Evolutionary conservation across 2,888 invertebrate species (phyloP), one percentile per base, ranked within the genome.

Genomic region (Chrysina gloriosa): DNA sequence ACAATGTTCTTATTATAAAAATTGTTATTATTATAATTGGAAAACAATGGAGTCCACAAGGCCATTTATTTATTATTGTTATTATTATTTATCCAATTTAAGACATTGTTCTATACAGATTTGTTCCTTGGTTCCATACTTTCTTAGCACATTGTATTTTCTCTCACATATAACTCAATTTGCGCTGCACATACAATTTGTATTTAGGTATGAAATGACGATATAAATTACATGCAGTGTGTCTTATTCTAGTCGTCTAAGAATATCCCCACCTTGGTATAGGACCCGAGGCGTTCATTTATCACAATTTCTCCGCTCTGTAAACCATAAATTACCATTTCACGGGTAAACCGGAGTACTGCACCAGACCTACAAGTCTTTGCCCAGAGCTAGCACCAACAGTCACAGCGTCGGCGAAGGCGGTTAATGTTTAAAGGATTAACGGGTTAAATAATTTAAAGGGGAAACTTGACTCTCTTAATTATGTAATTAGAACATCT

Each of bases 401-500:
- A 58, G 58, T 58, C 58, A 39, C 27, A 39, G 39, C 34, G 11
- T 34, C 39, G 58, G 25, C 58, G 36, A 19, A 29, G 31, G 65
- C 29, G 54, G 56, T 23, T 31, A 56, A 65, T 56, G 56, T 65
- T 65, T 52, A 45, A 54, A 39, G 42, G 56, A 65, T 65, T 65
- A 56, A 56, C 56, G 56, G 39, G 45, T 56, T 65, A 56, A 65
- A 65, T 56, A 54, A 65, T 65, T 65, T 56, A 65, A 58, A 56
- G 65, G 52, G 65, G 45, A 65, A 65, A 65, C 56, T 65, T 56
- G 29, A 52, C 31, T 63, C 67, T 67, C 63, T 67, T 67, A 67
- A 67, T 67, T 67, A 67, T 67, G 67, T 63, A 63, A 67, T 67
- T 67, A 67, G 63, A 63, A 52, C 63, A 42, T 67, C 63, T 63